Conservation (phyloP, 2,888 invertebrate species). For the Epistrophella euchroma region DNA sequence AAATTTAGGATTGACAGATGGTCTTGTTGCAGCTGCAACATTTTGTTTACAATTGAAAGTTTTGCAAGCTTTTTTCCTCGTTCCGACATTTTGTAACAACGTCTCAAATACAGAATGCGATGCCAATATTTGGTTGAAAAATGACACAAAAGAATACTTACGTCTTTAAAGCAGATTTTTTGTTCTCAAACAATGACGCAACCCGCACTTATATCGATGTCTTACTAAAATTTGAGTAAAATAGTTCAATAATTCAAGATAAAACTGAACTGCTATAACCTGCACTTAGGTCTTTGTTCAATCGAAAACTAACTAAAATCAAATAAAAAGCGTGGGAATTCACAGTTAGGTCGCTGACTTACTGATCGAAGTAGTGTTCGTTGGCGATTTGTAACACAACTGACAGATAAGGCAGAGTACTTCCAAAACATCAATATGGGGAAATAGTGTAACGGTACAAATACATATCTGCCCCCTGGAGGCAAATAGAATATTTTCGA, state of each 20-base stretch:
- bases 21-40: constrained; percentile 17
- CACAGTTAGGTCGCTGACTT: constrained; percentile 21
- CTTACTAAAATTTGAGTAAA: constrained; percentile 27
- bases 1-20: constrained; percentile 24
- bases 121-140: constrained; percentile 31
- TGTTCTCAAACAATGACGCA: constrained; percentile 17
- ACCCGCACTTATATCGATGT: constrained; percentile 28
- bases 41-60: background rate
- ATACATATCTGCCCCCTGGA: background rate
- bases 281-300: constrained; percentile 27
- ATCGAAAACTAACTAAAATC: constrained; percentile 28
- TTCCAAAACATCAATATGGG: constrained; percentile 27
- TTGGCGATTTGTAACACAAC: constrained; percentile 31
- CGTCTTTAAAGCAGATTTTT: background rate
- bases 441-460: constrained; percentile 32
- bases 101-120: constrained; percentile 30
- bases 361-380: constrained; percentile 12
- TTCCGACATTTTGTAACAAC: constrained; percentile 28
- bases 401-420: constrained; percentile 28
- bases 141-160: constrained; percentile 14
- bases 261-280: constrained; percentile 30
- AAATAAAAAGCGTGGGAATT: constrained; percentile 25
- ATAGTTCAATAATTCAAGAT: constrained; percentile 23
- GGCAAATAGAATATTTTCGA: constrained; percentile 27
- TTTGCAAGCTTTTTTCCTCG: constrained; percentile 26